Percentiles rank a stretch among this genome's conserved stretches.
Evolutionary conservation across 2,888 invertebrate species (phyloP).

Genomic region (Trachelus tabidus): DNA sequence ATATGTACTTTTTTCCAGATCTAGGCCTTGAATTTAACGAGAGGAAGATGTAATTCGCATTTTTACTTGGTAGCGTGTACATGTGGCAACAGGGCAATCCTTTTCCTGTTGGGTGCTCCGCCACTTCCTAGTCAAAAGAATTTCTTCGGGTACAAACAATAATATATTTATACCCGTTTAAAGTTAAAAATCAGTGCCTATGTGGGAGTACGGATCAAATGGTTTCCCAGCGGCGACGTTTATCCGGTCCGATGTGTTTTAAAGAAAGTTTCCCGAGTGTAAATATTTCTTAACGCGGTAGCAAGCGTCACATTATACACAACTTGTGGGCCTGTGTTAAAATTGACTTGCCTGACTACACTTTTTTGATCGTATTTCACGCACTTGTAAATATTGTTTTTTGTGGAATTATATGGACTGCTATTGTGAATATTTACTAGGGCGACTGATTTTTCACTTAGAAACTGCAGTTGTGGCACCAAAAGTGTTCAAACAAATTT

Average conservation of each 20-base stretch:
- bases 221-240: background rate
- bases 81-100: conserved; percentile 61
- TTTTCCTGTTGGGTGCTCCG: conserved; percentile 52
- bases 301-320: conserved; percentile 22
- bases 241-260: background rate
- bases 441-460: background rate
- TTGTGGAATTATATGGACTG: background rate
- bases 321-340: background rate
- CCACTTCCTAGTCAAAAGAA: conserved; percentile 62
- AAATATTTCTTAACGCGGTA: conserved; percentile 13
- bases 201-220: background rate
- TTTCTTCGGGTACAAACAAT: conserved; percentile 35
- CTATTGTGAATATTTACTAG: background rate
- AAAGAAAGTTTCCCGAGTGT: conserved; percentile 5
- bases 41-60: conserved; percentile 26
- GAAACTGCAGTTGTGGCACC: background rate
- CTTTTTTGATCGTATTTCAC: background rate
- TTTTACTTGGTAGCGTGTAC: conserved; percentile 51
- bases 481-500: background rate
- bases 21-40: background rate
- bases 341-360: background rate
- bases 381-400: background rate
- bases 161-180: conserved; percentile 7
- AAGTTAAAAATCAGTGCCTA: background rate
- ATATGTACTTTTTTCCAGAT: background rate